Evolutionary conservation across 2,113 vertebrate genomes (phyloP).

Genomic region (Semnopithecus entellus): DNA sequence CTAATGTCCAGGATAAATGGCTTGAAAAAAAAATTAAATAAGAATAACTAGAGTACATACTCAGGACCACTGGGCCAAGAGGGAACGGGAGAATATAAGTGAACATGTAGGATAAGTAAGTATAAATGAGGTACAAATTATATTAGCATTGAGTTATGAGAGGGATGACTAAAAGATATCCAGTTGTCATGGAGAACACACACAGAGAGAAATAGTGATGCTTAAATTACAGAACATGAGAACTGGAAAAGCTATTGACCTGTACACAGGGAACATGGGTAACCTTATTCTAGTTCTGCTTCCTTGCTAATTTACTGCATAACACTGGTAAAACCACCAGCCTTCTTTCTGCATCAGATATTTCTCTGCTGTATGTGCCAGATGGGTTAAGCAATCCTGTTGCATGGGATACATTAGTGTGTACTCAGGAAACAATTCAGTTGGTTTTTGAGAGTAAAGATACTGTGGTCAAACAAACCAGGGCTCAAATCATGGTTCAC

Average conservation of each 20-base stretch:
- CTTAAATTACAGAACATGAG: background rate
- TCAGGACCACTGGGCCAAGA: background rate
- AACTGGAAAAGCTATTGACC: constrained; percentile 4
- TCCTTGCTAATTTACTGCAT: background rate
- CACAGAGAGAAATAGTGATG: background rate
- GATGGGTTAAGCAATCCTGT: background rate
- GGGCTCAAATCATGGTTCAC: background rate
- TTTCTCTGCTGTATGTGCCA: background rate
- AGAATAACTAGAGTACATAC: background rate
- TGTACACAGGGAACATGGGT: background rate
- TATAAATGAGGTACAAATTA: background rate
- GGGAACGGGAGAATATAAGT: background rate
- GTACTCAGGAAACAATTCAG: background rate
- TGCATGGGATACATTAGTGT: background rate
- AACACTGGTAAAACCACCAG: background rate
- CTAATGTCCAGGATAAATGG: background rate
- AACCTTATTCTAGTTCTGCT: background rate
- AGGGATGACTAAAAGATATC: background rate
- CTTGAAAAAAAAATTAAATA: background rate
- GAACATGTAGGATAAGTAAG: background rate
- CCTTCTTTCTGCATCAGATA: background rate
- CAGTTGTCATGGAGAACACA: background rate
- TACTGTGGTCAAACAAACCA: background rate
- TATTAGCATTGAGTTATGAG: background rate
- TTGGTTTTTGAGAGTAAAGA: background rate